Conservation (phyloP, 1,140 invertebrate species). For the Brachionus rotundiformis region DNA sequence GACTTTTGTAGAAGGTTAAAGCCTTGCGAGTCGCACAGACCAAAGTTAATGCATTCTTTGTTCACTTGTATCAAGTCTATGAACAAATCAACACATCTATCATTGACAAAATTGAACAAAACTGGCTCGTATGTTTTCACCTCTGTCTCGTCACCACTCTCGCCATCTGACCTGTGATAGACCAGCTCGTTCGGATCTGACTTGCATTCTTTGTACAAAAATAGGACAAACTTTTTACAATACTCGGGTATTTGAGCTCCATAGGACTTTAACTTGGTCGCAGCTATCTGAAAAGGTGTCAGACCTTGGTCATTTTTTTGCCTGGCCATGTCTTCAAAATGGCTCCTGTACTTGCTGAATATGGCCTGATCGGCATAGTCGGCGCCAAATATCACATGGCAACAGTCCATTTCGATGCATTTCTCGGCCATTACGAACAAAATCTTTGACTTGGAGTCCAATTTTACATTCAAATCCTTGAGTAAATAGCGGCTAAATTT, state of each 20-base stretch:
- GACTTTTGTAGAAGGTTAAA: neutral
- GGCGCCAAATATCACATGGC: neutral
- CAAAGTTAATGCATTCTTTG: constrained; percentile 16
- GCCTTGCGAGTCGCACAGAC: neutral
- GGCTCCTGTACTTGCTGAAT: neutral
- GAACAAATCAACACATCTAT: neutral
- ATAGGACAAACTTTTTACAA: constrained; percentile 15
- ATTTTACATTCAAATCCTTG: neutral
- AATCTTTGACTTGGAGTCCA: neutral
- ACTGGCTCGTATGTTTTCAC: neutral
- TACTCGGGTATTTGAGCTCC: neutral
- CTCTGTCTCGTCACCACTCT: neutral
- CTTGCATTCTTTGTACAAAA: constrained; percentile 50
- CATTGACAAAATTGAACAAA: constrained; percentile 16
- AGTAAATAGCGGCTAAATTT: constrained; percentile 4
- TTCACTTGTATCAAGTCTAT: neutral
- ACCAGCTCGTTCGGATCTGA: constrained; percentile 16
- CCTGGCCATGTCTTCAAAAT: constrained; percentile 29
- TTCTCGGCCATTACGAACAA: constrained; percentile 5
- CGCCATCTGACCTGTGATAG: neutral
- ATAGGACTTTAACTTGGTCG: neutral
- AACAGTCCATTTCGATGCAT: constrained; percentile 11
- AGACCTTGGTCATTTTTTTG: neutral
- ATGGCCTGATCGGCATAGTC: neutral
- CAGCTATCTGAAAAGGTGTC: constrained; percentile 17